Conservation (phyloP, 1,140 invertebrate genomes). For the Drosophila leontia region DNA sequence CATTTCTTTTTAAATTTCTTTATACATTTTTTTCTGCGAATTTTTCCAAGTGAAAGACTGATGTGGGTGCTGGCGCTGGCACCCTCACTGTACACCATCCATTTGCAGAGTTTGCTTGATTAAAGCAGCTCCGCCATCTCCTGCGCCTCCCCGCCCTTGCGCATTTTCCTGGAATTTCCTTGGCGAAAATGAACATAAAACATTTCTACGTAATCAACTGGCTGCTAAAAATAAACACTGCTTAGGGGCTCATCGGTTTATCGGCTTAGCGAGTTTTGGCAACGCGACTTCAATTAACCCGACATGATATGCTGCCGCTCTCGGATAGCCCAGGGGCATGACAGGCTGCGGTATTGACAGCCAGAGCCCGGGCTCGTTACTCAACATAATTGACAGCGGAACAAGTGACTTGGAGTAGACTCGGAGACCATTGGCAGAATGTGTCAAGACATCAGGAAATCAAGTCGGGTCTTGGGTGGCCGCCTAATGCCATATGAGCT, state of each 20-base stretch:
- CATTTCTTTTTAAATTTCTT: not conserved
- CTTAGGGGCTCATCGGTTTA: slow-evolving; percentile 32
- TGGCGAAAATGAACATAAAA: slow-evolving; percentile 59
- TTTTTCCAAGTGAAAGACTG: slow-evolving; percentile 2
- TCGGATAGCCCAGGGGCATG: slow-evolving; percentile 18
- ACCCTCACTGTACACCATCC: slow-evolving; percentile 1
- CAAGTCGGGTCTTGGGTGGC: slow-evolving; percentile 25
- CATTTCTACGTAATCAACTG: slow-evolving; percentile 58
- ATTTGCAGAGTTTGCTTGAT: slow-evolving; percentile 43
- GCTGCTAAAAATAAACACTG: slow-evolving; percentile 59
- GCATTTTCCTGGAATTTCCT: slow-evolving; percentile 39
- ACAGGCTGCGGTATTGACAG: slow-evolving; percentile 44
- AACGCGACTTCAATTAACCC: slow-evolving; percentile 57
- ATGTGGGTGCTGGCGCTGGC: slow-evolving; percentile 37
- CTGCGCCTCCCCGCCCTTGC: not conserved
- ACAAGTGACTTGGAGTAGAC: slow-evolving; percentile 30
- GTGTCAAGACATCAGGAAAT: slow-evolving; percentile 46
- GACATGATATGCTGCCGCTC: slow-evolving; percentile 28
- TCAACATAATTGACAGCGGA: slow-evolving; percentile 54
- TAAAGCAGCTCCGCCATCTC: slow-evolving; percentile 25
- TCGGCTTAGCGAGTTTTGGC: slow-evolving; percentile 31
- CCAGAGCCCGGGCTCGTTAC: slow-evolving; percentile 22
- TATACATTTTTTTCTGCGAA: no score
- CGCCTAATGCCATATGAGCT: not conserved
- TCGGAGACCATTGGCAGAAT: slow-evolving; percentile 33